Evolutionary conservation across 2,888 invertebrate genomes (phyloP), one percentile per base, ranked within the genome.

Genomic region (Scaptomyza tumidula): DNA sequence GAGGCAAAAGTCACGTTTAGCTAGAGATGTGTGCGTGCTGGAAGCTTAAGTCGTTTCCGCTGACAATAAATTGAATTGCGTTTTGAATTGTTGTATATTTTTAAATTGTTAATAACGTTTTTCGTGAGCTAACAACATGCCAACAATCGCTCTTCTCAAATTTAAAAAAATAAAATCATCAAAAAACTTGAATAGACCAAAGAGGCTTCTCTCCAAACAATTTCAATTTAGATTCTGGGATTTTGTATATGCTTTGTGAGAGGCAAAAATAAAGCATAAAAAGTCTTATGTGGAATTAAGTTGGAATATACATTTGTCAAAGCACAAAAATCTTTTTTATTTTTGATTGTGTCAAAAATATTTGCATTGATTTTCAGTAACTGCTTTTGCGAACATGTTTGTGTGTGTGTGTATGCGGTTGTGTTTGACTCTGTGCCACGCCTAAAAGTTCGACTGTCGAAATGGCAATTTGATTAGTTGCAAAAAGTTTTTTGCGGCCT

Each of bases 401-500:
- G 43, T 45, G 35, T 33, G 27, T 31, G 16, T 31, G 16, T 19
- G 19, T 31, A 1, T 43, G 6, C 11, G 27, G 0, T 7, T 11
- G n/a, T 49, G 37, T 14, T 52, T 24, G 62, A 24, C 24, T 35
- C 11, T 45, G 29, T 39, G 45, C n/a, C n/a, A 13, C 39, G 43
- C 14, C 13, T 0, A 56, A 75, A 83, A 64, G 64, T 73, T 69
- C 33, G 44, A 11, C 55, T 58, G 27, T 16, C 45, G 59, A 52
- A 59, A 78, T 68, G 62, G 31, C 85, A 84, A 78, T 80, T 81
- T 64, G 78, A 80, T 86, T 66, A 74, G 82, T 81, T 84, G 45
- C 33, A 52, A 77, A 80, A 58, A 66, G 74, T 59, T 80, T 66
- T 27, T 37, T 69, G 56, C 39, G 61, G 56, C 37, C 41, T 35